Percentiles rank a stretch among this genome's conserved stretches.
Evolutionary conservation across 2,888 invertebrate species (phyloP).

Genomic region (Tyria jacobaeae): DNA sequence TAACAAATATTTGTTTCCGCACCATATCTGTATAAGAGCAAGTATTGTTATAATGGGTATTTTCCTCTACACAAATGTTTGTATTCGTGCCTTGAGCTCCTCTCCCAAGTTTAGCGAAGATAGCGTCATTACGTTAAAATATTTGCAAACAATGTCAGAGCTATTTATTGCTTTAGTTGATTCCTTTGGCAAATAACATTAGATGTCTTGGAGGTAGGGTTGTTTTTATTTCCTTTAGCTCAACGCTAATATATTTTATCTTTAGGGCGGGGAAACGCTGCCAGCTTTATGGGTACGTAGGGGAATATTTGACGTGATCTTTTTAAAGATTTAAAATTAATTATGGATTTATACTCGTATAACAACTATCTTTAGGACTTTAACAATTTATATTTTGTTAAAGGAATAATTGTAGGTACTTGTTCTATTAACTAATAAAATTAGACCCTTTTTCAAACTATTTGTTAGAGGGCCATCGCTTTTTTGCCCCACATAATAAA

Average conservation of each 20-base stretch:
- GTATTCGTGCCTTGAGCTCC: constrained; percentile 65
- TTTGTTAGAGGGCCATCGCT: too few species aligned
- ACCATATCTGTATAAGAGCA: constrained; percentile 25
- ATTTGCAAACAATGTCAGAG: constrained; percentile 40
- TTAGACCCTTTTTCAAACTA: too few species aligned
- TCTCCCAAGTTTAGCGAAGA: constrained; percentile 58
- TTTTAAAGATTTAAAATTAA: too few species aligned
- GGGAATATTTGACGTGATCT: too few species aligned
- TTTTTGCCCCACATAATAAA: too few species aligned
- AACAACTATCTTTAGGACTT: too few species aligned
- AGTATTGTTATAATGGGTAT: constrained; percentile 35
- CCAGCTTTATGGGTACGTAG: too few species aligned
- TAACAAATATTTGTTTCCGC: constrained; percentile 34
- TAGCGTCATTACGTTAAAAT: constrained; percentile 33
- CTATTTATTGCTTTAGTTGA: constrained; percentile 20
- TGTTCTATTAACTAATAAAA: too few species aligned
- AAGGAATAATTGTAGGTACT: neutral
- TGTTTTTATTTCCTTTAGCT: neutral
- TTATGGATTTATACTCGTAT: too few species aligned
- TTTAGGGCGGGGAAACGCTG: too few species aligned
- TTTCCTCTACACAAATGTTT: constrained; percentile 61
- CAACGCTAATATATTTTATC: neutral
- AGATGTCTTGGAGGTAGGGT: neutral
- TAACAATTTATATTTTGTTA: too few species aligned
- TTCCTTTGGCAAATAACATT: constrained; percentile 21